Base-by-base conservation (phyloP, 1,140 invertebrate genomes). In the Eriocheir sinensis region DNA sequence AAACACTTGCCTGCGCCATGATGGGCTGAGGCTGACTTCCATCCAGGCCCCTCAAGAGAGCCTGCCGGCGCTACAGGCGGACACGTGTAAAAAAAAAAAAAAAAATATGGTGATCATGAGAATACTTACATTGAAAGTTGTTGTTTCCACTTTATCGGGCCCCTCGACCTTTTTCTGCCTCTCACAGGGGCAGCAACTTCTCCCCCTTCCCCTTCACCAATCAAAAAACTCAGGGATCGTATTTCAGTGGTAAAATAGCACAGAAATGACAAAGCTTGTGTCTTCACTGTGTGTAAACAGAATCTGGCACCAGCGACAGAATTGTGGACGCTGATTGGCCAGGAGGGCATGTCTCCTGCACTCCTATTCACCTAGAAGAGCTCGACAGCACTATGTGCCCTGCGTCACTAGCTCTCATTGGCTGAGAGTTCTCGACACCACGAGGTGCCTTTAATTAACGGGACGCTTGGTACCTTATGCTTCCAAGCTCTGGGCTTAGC, bases 291-390 rank as follows among this genome's bases (percentile, higher is more conserved):
- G n/a, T n/a, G n/a, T n/a, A n/a, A n/a, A n/a, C n/a, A n/a, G n/a
- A n/a, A 21, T 30, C 81, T 85, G 15, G 12, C 34, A 85, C 34
- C 81, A 34, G 38, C 30, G 81, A 34, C 9, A 27, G 81, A 85
- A 85, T 85, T 27, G 81, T 85, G 81, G 30, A 85, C 30, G 38
- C 30, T 85, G 81, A 85, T 40, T 85, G 81, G 81, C 81, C 81
- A 34, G 81, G 38, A 85, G 81, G 81, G n/a, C n/a, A 40, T 40
- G 38, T 85, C 81, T 60, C 53, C 21, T 27, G 53, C 53, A 60
- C 17, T 60, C 53, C 17, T 21, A 60, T 60, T 34, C 2, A 27
- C 81, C 30, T 85, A 85, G 81, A 85, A 85, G 32, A 30, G 81
- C 81, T 85, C 30, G 12, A 8, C 30, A 30, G 81, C 81, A 34